Evolutionary conservation across 2,888 invertebrate species (phyloP), one percentile per base, ranked within the genome.

Genomic region (Arenicola marina): DNA sequence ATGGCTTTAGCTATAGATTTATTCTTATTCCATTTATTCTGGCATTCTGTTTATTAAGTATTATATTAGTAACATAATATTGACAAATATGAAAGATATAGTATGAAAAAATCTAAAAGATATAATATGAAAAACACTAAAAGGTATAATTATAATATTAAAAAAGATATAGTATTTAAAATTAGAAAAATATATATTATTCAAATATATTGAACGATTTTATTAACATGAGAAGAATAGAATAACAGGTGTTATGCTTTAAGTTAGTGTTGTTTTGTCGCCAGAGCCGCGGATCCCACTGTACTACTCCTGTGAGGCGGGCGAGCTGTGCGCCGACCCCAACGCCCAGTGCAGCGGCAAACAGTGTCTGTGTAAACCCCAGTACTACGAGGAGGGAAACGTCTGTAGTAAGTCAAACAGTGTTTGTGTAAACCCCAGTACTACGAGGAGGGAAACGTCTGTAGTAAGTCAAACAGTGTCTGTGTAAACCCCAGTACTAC

Each of bases 331-430:
- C 53, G 54, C 51, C n/a, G 69, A 69, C 32, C n/a, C 33, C 29
- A 68, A 69, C 32, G 69, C 69, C 2, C 58, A 58, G 32, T 69
- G 69, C 51, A 32, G 24, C 43, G 56, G 61, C 2, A 61, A 54
- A 11, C 62, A 65, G 21, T 69, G 69, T 53, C 56, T 56, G 24
- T 69, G 69, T 45, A 61, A 59, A 15, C 44, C 54, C 2, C 53
- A 46, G 26, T 68, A 43, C 56, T 64, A 53, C 33, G 67, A 56
- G 1, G 53, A 59, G 15, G 43, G 58, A n/a, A 44, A 53, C 26
- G 43, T 44, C 2, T 68, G 68, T 55, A 34, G 68, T 68, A 33
- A 63, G 67, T 62, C 11, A 15, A 38, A 18, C 11, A 65, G 21
- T 69, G 69, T 53, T 54, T 56, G 24, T 69, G 69, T 45, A 61